Percentiles rank a stretch among this genome's conserved stretches.
Conservation (phyloP, 2,888 invertebrate genomes). For the Drosophila crucigera region DNA sequence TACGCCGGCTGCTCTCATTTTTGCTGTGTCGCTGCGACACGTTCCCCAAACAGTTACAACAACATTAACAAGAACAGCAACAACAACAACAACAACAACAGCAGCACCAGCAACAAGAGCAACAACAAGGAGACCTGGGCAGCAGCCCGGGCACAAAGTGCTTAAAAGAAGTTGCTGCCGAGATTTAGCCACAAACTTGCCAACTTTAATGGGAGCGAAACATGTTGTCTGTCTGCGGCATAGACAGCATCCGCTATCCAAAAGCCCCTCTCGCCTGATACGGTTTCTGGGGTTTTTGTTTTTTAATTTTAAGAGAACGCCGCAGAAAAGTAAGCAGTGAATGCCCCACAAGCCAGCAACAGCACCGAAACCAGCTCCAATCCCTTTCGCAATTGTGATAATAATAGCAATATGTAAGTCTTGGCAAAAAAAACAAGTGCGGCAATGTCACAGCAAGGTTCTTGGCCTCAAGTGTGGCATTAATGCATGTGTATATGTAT, state of each 20-base stretch:
- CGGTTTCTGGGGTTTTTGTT: not conserved
- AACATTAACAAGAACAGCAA: constrained; percentile 42
- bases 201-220: constrained; percentile 42
- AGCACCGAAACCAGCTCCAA: not conserved
- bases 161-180: constrained; percentile 37
- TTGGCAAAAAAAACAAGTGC: constrained; percentile 4
- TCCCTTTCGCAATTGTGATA: constrained; percentile 24
- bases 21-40: constrained; percentile 51
- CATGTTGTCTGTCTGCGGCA: constrained; percentile 26
- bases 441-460: constrained; percentile 26
- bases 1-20: constrained; percentile 56
- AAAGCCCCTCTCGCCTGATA: not conserved
- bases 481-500: not conserved
- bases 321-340: not conserved
- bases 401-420: constrained; percentile 37
- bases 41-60: constrained; percentile 68
- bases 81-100: constrained; percentile 25
- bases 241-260: not conserved
- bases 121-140: constrained; percentile 12
- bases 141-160: constrained; percentile 19
- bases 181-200: constrained; percentile 56
- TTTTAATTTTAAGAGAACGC: constrained; percentile 29
- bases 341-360: not conserved
- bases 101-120: constrained; percentile 28
- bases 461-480: constrained; percentile 9